phyloP scores from a whole-genome alignment of 2,888 invertebrate species.

The Enchytraeus crypticus region DNA sequence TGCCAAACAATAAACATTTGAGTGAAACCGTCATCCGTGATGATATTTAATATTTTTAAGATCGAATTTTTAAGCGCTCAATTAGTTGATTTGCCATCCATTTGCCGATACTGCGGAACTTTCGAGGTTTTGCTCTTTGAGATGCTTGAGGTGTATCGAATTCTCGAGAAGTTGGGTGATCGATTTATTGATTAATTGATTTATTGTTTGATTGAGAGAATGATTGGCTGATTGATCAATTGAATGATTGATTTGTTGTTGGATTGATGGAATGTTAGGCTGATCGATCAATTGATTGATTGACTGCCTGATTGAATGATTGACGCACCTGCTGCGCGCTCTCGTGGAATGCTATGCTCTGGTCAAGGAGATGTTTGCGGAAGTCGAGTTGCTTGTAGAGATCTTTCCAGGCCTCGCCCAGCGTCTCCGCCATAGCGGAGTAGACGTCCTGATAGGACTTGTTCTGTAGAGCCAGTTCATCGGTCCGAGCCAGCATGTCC shows the following conservation, averaged over 20 bases:
- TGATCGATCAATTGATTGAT: no score
- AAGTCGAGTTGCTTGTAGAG: conserved; percentile 69
- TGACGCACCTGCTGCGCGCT: conserved; percentile 51
- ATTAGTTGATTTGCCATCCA: no score
- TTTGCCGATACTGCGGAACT: conserved; percentile 61
- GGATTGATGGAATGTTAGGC: no score
- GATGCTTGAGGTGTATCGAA: no score
- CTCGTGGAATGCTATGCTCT: conserved; percentile 68
- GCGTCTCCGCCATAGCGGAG: conserved; percentile 73
- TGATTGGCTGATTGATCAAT: no score
- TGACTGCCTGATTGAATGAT: no score
- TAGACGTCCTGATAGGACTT: conserved; percentile 65
- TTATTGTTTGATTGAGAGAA: no score
- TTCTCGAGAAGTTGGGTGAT: no score
- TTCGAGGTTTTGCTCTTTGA: no score
- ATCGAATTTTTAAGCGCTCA: no score
- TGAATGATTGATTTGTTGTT: no score
- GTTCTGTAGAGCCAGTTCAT: conserved; percentile 41
- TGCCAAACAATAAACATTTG: conserved; percentile 42
- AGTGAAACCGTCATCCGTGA: background rate
- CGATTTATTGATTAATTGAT: no score
- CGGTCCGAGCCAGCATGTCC: conserved; percentile 74
- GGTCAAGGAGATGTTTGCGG: conserved; percentile 65
- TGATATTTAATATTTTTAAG: background rate
- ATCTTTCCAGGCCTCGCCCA: conserved; percentile 65